These are phyloP conservation scores for Lagopus muta DNA, from an alignment of 2,113 vertebrate species.

Conservation along the genomic window DNA sequence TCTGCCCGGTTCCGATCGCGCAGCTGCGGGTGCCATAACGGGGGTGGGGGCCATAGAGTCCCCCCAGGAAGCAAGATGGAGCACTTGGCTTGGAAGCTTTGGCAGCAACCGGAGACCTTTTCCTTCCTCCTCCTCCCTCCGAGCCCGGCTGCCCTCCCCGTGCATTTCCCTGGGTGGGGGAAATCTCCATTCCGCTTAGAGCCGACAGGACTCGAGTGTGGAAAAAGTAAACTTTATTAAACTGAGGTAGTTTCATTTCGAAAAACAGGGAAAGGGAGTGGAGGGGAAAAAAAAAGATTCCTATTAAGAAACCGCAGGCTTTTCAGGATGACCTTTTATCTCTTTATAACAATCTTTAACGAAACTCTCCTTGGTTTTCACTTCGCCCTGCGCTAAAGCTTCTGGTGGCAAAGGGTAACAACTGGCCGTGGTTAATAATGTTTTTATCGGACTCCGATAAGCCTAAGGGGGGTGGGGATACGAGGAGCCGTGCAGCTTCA, in stretches of 20 bases:
- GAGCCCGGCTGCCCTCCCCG: background rate
- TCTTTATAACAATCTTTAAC: background rate
- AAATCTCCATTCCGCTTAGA: background rate
- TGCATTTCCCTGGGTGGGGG: background rate
- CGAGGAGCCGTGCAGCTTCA: background rate
- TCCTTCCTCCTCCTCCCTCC: background rate
- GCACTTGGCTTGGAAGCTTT: background rate
- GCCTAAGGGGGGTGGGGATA: background rate
- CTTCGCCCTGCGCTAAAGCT: background rate
- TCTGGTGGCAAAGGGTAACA: background rate
- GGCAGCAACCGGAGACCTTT: background rate
- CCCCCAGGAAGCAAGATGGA: background rate
- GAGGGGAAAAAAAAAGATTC: background rate
- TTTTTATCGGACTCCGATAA: background rate
- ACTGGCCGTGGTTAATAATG: background rate
- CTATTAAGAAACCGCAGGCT: background rate
- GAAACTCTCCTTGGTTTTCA: background rate
- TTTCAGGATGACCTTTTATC: background rate
- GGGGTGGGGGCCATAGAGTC: accelerated
- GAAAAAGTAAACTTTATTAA: conserved; percentile 76
- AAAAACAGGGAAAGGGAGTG: conserved; percentile 39
- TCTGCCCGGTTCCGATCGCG: background rate
- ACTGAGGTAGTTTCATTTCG: conserved; percentile 74
- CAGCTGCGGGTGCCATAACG: accelerated
- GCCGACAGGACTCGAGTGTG: background rate